Percentiles rank a stretch among this genome's conserved stretches.
These are phyloP conservation scores for Paedocypris sp. DNA, from an alignment of 2,113 vertebrate genomes.

Conservation along the genomic window DNA sequence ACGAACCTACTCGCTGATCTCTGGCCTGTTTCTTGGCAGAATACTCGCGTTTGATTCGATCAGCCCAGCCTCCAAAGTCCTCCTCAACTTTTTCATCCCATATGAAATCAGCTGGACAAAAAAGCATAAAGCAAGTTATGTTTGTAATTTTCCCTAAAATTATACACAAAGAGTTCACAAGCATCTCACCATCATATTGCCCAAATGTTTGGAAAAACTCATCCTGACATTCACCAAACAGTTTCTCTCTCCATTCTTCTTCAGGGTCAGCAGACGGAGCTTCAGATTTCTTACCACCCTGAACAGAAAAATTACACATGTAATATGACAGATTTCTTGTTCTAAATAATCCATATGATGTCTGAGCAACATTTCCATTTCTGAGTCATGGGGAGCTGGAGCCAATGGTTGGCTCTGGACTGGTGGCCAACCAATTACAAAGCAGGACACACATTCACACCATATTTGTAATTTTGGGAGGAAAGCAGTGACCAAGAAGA, in stretches of 20 bases:
- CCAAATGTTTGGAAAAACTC: conserved; percentile 69
- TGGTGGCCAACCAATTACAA: no score
- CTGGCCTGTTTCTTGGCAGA: conserved; percentile 50
- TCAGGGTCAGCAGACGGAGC: conserved; percentile 38
- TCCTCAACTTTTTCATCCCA: conserved; percentile 55
- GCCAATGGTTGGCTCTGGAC: no score
- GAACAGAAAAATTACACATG: no score
- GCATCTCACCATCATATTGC: conserved; percentile 63
- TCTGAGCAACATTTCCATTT: no score
- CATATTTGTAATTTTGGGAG: no score
- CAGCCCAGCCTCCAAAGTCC: conserved; percentile 71
- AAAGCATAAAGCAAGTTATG: not conserved
- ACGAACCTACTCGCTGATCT: conserved; percentile 33
- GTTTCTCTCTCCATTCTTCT: conserved; percentile 64
- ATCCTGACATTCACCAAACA: conserved; percentile 72
- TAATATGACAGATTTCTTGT: no score
- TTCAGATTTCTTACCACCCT: not conserved
- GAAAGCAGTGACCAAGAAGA: no score
- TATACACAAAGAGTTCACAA: no score
- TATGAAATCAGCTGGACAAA: conserved; percentile 53
- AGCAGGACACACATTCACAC: no score
- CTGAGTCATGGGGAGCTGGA: no score
- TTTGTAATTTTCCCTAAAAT: no score
- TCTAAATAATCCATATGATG: no score
- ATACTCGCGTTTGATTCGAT: conserved; percentile 68